A percentile compares a stretch with the other conserved stretches of the same genome.
phyloP scores from a whole-genome alignment of 2,888 invertebrate species.

The Pristionchus entomophagus region DNA sequence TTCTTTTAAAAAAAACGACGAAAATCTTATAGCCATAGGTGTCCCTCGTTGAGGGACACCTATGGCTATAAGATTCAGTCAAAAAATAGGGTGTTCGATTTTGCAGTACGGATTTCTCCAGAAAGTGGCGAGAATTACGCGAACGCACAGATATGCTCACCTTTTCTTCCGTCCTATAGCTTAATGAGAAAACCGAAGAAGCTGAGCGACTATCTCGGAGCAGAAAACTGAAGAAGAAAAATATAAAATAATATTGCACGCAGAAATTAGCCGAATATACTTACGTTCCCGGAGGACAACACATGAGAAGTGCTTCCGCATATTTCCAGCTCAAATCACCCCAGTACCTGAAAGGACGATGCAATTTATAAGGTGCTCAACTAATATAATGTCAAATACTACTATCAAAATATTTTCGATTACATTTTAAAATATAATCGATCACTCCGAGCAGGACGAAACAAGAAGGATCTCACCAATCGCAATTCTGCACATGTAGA shows the following conservation, averaged over 20 bases:
- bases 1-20: no score
- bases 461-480: conserved; percentile 8
- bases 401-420: no score
- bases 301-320: conserved; percentile 80
- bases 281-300: conserved; percentile 65
- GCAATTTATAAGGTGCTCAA: neutral
- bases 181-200: conserved; percentile 55
- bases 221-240: no score
- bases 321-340: conserved; percentile 85
- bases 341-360: conserved; percentile 86
- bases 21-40: no score
- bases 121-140: no score
- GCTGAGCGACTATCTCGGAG: conserved; percentile 62
- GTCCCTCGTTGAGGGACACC: no score
- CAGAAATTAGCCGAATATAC: no score
- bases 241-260: no score
- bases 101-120: neutral
- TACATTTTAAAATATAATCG: neutral
- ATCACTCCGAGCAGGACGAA: neutral
- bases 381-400: no score
- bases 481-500: neutral
- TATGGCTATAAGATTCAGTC: no score
- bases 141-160: neutral
- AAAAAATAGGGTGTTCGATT: no score
- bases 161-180: conserved; percentile 53